phyloP scores from a whole-genome alignment of 2,797 vertebrate species.

The Florisuga fusca region DNA sequence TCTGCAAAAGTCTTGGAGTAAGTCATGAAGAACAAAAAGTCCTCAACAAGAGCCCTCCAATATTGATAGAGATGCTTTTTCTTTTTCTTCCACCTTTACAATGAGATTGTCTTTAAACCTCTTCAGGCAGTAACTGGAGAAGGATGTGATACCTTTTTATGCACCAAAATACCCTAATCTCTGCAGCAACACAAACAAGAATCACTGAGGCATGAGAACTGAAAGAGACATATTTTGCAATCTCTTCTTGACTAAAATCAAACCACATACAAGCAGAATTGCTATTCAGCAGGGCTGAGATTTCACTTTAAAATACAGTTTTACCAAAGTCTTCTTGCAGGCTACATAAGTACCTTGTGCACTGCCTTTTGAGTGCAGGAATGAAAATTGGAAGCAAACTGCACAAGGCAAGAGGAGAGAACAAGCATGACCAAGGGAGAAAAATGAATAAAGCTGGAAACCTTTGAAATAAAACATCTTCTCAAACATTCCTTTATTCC shows the following conservation, averaged over 20 bases:
- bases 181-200: background rate
- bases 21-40: background rate
- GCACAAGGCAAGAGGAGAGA: accelerated
- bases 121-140: background rate
- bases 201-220: accelerated
- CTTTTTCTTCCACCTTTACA: background rate
- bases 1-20: background rate
- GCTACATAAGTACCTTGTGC: background rate
- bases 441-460: background rate
- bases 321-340: background rate
- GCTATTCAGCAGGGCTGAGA: background rate
- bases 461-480: background rate
- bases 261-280: background rate
- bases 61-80: background rate
- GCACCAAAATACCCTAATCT: background rate
- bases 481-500: background rate
- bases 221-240: background rate
- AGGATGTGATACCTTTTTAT: background rate
- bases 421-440: background rate
- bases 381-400: background rate
- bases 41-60: background rate
- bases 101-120: background rate
- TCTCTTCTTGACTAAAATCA: background rate
- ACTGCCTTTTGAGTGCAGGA: background rate
- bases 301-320: background rate